These are phyloP conservation scores for Melangyna quadrimaculata DNA, from an alignment of 2,888 invertebrate genomes.

Conservation along the genomic window DNA sequence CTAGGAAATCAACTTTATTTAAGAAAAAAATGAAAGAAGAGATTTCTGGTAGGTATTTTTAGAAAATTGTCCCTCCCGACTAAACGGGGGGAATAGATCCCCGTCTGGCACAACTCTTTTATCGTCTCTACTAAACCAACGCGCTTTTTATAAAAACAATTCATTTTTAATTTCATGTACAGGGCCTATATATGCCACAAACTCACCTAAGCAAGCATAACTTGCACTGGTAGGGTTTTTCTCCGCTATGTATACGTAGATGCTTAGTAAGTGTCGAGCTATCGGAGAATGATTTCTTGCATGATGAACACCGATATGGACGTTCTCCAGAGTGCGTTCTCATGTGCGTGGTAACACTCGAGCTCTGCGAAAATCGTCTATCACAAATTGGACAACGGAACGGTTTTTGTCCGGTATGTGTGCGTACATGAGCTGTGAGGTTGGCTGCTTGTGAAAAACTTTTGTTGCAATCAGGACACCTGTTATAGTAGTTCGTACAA, in stretches of 20 bases:
- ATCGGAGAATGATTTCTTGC: conserved; percentile 99
- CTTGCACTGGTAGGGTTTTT: conserved; percentile 99
- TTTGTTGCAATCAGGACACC: conserved; percentile 95
- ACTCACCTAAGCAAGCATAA: conserved; percentile 91
- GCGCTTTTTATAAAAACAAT: too few species aligned
- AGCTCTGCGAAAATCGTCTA: conserved; percentile 97
- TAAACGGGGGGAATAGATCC: too few species aligned
- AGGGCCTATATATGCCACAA: background rate
- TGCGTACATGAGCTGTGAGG: conserved; percentile 95
- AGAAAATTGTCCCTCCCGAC: too few species aligned
- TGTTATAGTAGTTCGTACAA: conserved; percentile 21
- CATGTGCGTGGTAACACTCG: conserved; percentile 98
- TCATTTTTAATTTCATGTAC: background rate
- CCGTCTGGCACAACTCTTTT: too few species aligned
- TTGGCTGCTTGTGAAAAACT: conserved; percentile 99
- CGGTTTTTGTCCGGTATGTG: conserved; percentile 98
- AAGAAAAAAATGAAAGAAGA: too few species aligned
- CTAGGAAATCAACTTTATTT: too few species aligned
- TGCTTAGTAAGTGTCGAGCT: conserved; percentile 99
- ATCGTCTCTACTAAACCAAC: too few species aligned
- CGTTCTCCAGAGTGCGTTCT: conserved; percentile 99
- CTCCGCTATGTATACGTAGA: conserved; percentile 87
- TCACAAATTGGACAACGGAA: conserved; percentile 99
- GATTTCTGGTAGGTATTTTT: too few species aligned
- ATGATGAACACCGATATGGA: conserved; percentile 96